phyloP scores from a whole-genome alignment of 2,888 invertebrate species.

The Doris montereyensis region DNA sequence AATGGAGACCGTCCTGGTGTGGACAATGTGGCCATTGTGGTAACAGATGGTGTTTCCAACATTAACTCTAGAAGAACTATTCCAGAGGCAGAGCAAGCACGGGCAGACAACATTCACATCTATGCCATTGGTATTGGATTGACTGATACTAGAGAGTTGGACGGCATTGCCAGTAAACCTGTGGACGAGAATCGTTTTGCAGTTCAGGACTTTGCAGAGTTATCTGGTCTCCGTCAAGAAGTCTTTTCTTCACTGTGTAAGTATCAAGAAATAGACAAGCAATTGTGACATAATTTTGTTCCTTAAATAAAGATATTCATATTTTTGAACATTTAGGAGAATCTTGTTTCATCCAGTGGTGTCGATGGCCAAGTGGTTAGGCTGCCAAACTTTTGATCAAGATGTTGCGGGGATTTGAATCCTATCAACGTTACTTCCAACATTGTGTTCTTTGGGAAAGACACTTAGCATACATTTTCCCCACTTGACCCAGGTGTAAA shows the following conservation, averaged over 20 bases:
- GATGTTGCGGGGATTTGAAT: constrained; percentile 40
- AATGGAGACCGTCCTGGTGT: constrained; percentile 55
- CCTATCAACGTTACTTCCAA: no score
- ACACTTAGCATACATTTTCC: no score
- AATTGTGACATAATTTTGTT: not conserved
- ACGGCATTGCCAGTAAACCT: constrained; percentile 57
- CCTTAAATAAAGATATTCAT: no score
- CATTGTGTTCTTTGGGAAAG: no score
- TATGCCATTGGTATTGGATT: constrained; percentile 55
- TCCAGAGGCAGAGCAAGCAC: constrained; percentile 56
- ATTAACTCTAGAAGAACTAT: constrained; percentile 57
- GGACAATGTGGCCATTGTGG: constrained; percentile 52
- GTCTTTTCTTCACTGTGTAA: constrained; percentile 51
- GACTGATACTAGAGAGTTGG: constrained; percentile 55
- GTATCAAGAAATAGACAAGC: constrained; percentile 10
- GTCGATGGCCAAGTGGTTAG: no score
- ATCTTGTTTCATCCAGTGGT: not conserved
- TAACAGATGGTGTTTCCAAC: constrained; percentile 62
- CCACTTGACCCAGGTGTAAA: no score
- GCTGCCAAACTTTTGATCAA: no score
- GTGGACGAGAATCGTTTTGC: constrained; percentile 53
- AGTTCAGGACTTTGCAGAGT: constrained; percentile 50
- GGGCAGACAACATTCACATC: constrained; percentile 50
- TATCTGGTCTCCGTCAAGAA: constrained; percentile 49
- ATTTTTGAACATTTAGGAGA: constrained; percentile 32